Evolutionary conservation across 2,888 invertebrate species (phyloP).

Genomic region (Ischnus inquisitorius): DNA sequence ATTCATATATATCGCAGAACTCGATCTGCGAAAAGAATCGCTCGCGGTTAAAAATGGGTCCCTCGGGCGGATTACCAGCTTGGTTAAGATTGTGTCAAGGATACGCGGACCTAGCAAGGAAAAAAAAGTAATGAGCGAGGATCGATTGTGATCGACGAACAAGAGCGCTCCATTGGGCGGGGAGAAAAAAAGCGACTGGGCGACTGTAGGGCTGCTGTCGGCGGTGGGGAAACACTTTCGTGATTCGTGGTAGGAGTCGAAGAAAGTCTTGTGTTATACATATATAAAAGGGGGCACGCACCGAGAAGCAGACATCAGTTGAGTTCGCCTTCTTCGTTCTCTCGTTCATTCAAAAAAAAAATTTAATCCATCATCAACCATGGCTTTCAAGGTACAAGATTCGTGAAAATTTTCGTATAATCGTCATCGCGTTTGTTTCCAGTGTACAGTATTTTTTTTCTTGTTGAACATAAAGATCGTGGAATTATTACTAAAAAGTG

Average conservation of each 20-base stretch:
- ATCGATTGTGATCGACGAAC: conserved; percentile 62
- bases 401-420: not conserved
- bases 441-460: not conserved
- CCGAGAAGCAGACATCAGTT: conserved; percentile 62
- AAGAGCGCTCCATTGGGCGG: conserved; percentile 36
- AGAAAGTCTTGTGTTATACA: conserved; percentile 64
- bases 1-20: not conserved
- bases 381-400: conserved; percentile 66
- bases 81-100: conserved; percentile 63
- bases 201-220: conserved; percentile 49
- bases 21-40: not conserved
- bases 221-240: conserved; percentile 58
- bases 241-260: conserved; percentile 56
- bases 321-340: conserved; percentile 60
- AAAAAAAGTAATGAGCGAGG: conserved; percentile 37
- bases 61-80: conserved; percentile 35
- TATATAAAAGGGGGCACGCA: conserved; percentile 60
- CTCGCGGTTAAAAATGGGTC: conserved; percentile 25
- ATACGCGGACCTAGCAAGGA: conserved; percentile 50
- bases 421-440: not conserved
- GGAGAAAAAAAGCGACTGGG: conserved; percentile 45
- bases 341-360: conserved; percentile 42
- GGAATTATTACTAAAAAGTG: not conserved
- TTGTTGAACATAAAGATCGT: not conserved
- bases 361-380: conserved; percentile 41